These are phyloP conservation scores for Serrognathus titanus DNA, from an alignment of 2,888 invertebrate species.

Conservation along the genomic window DNA sequence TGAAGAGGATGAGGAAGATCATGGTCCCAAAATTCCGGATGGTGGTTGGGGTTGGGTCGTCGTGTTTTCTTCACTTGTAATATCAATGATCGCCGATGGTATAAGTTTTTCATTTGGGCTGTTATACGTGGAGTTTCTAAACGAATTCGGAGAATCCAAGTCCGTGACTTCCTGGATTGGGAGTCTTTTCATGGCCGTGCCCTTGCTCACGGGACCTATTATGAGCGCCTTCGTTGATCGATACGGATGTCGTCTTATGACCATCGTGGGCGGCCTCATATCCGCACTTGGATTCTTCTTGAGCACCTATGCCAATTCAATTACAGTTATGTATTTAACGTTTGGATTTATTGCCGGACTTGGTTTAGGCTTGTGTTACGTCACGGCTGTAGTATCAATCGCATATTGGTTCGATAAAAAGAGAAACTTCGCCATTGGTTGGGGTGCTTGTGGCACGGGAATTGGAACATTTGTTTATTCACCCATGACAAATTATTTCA, in stretches of 20 bases:
- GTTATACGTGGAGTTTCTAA: conserved; percentile 77
- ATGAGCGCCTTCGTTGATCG: conserved; percentile 80
- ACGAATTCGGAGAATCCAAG: conserved; percentile 76
- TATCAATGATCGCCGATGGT: conserved; percentile 89
- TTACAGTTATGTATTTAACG: conserved; percentile 78
- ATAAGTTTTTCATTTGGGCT: conserved; percentile 91
- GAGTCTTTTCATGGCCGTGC: conserved; percentile 85
- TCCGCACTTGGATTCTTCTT: conserved; percentile 74
- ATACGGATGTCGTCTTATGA: conserved; percentile 39
- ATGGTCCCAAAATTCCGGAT: conserved; percentile 64
- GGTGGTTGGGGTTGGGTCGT: conserved; percentile 91
- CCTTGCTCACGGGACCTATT: conserved; percentile 77
- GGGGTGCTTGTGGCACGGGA: conserved; percentile 86
- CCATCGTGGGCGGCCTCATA: conserved; percentile 63
- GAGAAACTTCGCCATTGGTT: conserved; percentile 79
- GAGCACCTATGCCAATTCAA: conserved; percentile 66
- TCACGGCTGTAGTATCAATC: conserved; percentile 86
- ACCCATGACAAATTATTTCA: conserved; percentile 76
- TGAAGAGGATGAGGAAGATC: conserved; percentile 37
- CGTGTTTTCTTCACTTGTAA: conserved; percentile 77
- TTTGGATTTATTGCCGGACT: conserved; percentile 83
- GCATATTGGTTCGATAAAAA: conserved; percentile 92
- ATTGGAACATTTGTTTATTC: conserved; percentile 87
- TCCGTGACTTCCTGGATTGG: conserved; percentile 89
- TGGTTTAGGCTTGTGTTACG: conserved; percentile 81